phyloP scores from a whole-genome alignment of 2,113 vertebrate genomes.

The Bujurquina vittata region DNA sequence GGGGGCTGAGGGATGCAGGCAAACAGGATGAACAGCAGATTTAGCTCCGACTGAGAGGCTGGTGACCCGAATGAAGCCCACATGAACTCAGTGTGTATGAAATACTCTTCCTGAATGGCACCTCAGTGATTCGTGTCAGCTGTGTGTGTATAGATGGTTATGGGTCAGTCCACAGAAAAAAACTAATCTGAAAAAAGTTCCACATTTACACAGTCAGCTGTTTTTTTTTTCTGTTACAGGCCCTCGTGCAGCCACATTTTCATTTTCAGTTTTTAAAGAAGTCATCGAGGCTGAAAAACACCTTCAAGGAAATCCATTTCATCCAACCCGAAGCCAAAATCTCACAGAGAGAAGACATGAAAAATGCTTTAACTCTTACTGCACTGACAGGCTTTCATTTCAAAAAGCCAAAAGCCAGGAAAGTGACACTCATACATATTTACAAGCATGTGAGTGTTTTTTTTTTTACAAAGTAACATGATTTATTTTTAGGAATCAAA shows the following conservation, averaged over 20 bases:
- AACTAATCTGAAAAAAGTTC: not conserved
- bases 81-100: not conserved
- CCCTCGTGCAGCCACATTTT: not conserved
- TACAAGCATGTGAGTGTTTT: too few relatives aligned
- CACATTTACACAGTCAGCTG: not conserved
- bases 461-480: too few relatives aligned
- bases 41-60: slow-evolving; percentile 4
- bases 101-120: not conserved
- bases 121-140: not conserved
- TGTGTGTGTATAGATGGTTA: not conserved
- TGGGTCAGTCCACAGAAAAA: not conserved
- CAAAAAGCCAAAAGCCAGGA: not conserved
- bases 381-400: not conserved
- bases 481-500: too few relatives aligned
- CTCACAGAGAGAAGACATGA: not conserved
- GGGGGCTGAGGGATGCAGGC: slow-evolving; percentile 19
- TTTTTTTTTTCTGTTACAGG: too few relatives aligned
- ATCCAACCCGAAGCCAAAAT: not conserved
- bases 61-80: not conserved
- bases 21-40: slow-evolving; percentile 23
- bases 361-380: not conserved
- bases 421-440: too few relatives aligned
- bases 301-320: not conserved
- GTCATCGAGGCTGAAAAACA: not conserved
- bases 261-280: not conserved